Percentiles rank a stretch among this genome's conserved stretches.
phyloP scores from a whole-genome alignment of 2,888 invertebrate species.

The Calameuta pallipes region DNA sequence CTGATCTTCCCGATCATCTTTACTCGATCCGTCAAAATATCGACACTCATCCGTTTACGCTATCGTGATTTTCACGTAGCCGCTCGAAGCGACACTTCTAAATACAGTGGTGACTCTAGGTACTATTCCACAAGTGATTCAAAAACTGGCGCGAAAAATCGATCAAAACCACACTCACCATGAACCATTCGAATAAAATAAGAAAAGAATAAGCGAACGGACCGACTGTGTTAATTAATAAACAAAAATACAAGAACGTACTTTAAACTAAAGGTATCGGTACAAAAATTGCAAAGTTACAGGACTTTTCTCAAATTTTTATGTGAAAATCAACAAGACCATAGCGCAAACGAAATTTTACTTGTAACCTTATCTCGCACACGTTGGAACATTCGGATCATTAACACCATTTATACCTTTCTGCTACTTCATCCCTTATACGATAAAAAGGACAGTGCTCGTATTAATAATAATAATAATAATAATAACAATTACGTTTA shows the following conservation, averaged over 20 bases:
- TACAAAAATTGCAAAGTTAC: background rate
- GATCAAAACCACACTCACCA: background rate
- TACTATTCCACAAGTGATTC: background rate
- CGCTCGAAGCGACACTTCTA: background rate
- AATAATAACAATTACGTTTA: background rate
- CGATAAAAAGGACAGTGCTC: background rate
- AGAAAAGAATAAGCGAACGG: slow-evolving; percentile 11
- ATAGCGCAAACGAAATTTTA: slow-evolving; percentile 30
- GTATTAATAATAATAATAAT: no score
- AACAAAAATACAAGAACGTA: slow-evolving; percentile 3
- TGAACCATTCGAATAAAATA: slow-evolving; percentile 17
- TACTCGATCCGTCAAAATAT: slow-evolving; percentile 11
- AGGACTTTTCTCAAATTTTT: slow-evolving; percentile 14
- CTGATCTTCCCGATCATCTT: slow-evolving; percentile 10
- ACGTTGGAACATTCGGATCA: background rate
- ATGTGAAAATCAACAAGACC: background rate
- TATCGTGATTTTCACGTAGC: slow-evolving; percentile 10
- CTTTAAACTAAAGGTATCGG: background rate
- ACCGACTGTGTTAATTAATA: slow-evolving; percentile 15
- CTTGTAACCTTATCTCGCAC: slow-evolving; percentile 6
- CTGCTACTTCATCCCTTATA: slow-evolving; percentile 29
- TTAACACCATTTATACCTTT: slow-evolving; percentile 45
- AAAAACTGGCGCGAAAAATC: background rate
- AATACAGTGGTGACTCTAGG: background rate
- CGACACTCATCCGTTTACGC: slow-evolving; percentile 16